A percentile compares a stretch with the other conserved stretches of the same genome.
These are phyloP conservation scores for Serilophus lunatus DNA, from an alignment of 2,113 vertebrate species.

Conservation along the genomic window DNA sequence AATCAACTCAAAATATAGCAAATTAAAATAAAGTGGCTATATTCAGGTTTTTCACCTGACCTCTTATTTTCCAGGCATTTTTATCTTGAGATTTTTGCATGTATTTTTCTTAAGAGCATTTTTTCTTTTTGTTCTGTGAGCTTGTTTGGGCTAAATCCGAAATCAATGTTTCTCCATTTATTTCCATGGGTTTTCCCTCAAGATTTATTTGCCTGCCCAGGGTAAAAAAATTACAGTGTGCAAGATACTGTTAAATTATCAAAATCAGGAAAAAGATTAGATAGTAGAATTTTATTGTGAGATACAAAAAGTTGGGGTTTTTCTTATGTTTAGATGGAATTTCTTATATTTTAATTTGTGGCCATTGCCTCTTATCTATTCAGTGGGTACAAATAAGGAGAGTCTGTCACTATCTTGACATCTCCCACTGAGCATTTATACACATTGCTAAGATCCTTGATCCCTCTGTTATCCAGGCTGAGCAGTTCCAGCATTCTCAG, in stretches of 20 bases:
- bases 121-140: neutral
- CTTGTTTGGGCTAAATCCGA: neutral
- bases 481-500: neutral
- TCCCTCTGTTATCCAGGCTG: neutral
- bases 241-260: neutral
- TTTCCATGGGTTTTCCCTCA: neutral
- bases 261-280: neutral
- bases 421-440: neutral
- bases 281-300: neutral
- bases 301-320: rapidly evolving
- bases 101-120: neutral
- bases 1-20: neutral
- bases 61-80: neutral
- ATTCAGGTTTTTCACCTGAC: neutral
- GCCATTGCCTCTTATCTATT: neutral
- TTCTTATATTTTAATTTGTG: neutral
- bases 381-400: neutral
- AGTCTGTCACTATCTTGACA: neutral
- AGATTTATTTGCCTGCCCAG: neutral
- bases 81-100: neutral
- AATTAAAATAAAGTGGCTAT: neutral
- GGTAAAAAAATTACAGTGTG: neutral
- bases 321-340: neutral
- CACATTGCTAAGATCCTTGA: neutral
- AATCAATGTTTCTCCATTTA: neutral